Conservation (phyloP, 2,113 vertebrate genomes). For the Crocuta crocuta region DNA sequence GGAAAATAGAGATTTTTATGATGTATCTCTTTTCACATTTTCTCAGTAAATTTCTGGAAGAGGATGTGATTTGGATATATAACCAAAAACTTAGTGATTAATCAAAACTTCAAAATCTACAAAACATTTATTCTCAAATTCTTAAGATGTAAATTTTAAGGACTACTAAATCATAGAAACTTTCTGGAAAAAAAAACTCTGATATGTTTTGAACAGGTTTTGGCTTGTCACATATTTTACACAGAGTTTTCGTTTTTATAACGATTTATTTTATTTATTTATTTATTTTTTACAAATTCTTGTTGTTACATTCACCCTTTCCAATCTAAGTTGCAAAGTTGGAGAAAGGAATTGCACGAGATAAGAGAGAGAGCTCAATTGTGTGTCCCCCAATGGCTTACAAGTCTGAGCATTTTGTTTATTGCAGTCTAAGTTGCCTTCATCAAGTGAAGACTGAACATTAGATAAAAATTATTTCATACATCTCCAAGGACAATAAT, state of each 20-base stretch:
- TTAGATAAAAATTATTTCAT: slow-evolving; percentile 23
- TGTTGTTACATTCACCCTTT: neutral
- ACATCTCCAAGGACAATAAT: neutral
- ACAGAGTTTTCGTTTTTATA: neutral
- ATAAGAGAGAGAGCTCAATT: neutral
- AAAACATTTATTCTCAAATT: neutral
- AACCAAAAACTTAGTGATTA: neutral
- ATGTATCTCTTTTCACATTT: neutral
- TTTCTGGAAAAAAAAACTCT: neutral
- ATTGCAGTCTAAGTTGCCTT: neutral
- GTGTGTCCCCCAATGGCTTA: neutral
- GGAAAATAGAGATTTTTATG: neutral
- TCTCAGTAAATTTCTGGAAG: neutral
- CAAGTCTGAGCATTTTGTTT: neutral
- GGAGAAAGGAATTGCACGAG: neutral
- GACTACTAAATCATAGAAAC: neutral
- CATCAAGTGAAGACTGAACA: neutral
- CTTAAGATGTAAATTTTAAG: neutral
- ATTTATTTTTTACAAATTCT: neutral
- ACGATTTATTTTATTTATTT: slow-evolving; percentile 36
- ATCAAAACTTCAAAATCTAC: neutral
- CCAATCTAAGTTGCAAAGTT: neutral
- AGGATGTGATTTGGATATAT: neutral
- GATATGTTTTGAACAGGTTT: neutral
- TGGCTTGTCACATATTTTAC: neutral